Base-by-base conservation (phyloP, 2,113 vertebrate genomes). In the Pseudorectes ferrugineus region DNA sequence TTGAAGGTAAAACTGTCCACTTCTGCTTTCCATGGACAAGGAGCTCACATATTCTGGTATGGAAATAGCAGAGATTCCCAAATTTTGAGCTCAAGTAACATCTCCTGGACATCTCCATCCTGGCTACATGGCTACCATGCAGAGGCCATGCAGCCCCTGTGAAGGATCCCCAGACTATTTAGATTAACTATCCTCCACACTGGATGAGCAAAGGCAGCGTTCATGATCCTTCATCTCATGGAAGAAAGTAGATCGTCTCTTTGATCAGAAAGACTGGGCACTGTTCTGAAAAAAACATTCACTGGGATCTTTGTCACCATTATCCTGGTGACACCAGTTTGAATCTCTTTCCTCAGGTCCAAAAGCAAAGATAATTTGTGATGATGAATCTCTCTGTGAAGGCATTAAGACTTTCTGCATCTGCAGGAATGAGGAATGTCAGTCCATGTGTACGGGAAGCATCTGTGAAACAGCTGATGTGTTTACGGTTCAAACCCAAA, bases 141-240 rank as follows among this genome's bases (percentile, higher is more conserved):
- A 54, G 36, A 46, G 43, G n/a, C 24, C 11, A 13, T 35, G 14
- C 9, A 85, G 31, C 4, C 8, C 12, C 24, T 55, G 43, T 3
- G 11, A 71, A 71, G 55, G 23, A 57, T 5, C 3, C 11, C 11
- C 6, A 63, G 45, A 40, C 22, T 75, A 1, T 40, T 82, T 48
- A 35, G 14, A 9, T 12, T 68, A 21, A 14, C 14, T 31, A 4
- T 88, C 24, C 1, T 55, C 31, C 13, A 35, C 15, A 4, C 0
- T 14, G 7, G 9, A 16, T 66, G 10, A 74, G 2, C 15, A 66
- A 68, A 83, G 0, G 3, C 31, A 45, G 3, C 5, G 19, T 45
- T n/a, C 12, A 8, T 23, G 29, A 35, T 28, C 15, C 18, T 67
- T 71, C 5, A 3, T 35, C 26, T 29, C 19, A 16, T 5, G 17